Base-by-base conservation (phyloP, 2,888 invertebrate genomes). In the Cephus rjabovi region DNA sequence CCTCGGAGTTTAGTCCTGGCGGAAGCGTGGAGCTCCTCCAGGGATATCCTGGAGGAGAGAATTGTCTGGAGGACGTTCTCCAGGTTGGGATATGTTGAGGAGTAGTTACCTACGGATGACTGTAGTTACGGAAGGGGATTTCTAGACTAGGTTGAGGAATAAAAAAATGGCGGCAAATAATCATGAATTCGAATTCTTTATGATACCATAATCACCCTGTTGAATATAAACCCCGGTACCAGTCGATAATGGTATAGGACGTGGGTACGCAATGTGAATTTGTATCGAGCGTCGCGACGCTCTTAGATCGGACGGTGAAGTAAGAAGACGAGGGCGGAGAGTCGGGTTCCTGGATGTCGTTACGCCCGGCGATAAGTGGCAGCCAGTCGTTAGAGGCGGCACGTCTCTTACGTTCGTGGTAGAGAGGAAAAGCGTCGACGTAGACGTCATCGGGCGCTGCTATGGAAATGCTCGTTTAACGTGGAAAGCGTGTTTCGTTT, bases 1-100 rank as follows among this genome's bases (percentile, higher is more conserved):
- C 90, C 87, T 90, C 84, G 87, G 86, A 86, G 87, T 89, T 89
- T 89, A 89, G 88, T 86, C 86, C 85, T 80, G 83, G 83, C 79
- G 77, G 56, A 23, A 56, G 56, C 56, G 56, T 23, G 23, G 23
- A 23, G 56, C 56, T 56, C 9, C 56, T 56, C 23, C 56, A 56
- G 15, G 9, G 23, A 0, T 23, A 6, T 2, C 56, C 23, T 56
- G 15, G 23, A 56, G 56, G 56, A 56, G 56, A 1, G 56, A 56
- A 56, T 23, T 56, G 23, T 56, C 56, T 56, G 56, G 23, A 56
- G 56, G 23, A 56, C 9, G 23, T 56, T 56, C 56, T 23, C 23
- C 56, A 56, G 56, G 23, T 56, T 56, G 23, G 56, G 9, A 56
- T 23, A 23, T 2, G 23, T 56, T 9, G 56, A 56, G 56, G 0